phyloP scores from a whole-genome alignment of 2,113 vertebrate genomes.

The Malaclemys terrapin region DNA sequence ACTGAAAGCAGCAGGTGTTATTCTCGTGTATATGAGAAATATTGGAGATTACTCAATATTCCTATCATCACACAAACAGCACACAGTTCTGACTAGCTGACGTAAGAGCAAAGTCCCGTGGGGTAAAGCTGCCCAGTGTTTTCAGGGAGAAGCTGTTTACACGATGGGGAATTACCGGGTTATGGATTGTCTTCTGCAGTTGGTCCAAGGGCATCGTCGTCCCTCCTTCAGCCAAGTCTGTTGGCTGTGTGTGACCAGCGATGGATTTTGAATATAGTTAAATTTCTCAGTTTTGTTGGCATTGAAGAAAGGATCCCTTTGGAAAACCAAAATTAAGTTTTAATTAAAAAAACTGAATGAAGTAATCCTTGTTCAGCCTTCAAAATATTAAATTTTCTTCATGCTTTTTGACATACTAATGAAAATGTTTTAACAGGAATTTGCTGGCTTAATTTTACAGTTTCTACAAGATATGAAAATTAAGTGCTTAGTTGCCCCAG shows the following conservation, averaged over 20 bases:
- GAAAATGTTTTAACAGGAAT: background rate
- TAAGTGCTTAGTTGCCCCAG: background rate
- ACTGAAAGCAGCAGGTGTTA: background rate
- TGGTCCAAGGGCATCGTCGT: slow-evolving; percentile 73
- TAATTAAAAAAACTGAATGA: background rate
- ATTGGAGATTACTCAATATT: background rate
- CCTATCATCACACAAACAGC: background rate
- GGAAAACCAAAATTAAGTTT: background rate
- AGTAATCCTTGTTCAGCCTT: background rate
- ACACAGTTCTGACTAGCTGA: background rate
- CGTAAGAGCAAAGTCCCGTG: background rate
- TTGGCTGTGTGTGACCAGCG: background rate
- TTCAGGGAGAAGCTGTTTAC: background rate
- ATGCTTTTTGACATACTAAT: background rate
- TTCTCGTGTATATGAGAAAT: background rate
- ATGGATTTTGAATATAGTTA: background rate
- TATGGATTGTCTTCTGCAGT: slow-evolving; percentile 52
- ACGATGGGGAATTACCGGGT: slow-evolving; percentile 71
- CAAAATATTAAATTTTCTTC: background rate
- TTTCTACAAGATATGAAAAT: background rate
- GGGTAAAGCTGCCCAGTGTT: background rate
- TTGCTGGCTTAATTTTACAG: background rate
- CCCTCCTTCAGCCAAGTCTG: slow-evolving; percentile 47
- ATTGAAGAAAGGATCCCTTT: background rate
- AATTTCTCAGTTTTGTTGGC: background rate